phyloP scores from a whole-genome alignment of 2,888 invertebrate genomes.

The Thereva unica region DNA sequence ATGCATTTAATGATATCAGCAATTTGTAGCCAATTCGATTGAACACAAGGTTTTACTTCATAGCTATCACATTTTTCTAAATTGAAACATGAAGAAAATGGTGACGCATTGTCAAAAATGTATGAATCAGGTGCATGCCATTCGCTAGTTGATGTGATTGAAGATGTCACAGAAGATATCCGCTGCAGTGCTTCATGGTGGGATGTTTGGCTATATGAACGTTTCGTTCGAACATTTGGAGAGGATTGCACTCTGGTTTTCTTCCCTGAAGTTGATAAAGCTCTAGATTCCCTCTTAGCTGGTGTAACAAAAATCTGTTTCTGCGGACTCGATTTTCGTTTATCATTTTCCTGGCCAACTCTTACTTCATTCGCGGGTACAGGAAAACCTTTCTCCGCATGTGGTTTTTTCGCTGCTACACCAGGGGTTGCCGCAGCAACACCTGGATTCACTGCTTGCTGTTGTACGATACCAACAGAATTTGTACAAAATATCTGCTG shows the following conservation, averaged over 20 bases:
- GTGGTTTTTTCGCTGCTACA: constrained; percentile 1
- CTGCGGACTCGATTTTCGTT: constrained; percentile 15
- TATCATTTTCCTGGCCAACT: not conserved
- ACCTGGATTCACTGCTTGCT: constrained; percentile 3
- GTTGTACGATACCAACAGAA: constrained; percentile 15
- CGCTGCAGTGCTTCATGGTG: constrained; percentile 65
- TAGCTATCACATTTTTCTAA: constrained; percentile 38
- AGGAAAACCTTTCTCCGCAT: not conserved
- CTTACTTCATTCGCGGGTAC: not conserved
- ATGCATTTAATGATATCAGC: constrained; percentile 44
- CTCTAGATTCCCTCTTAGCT: constrained; percentile 43
- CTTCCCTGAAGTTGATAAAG: constrained; percentile 39
- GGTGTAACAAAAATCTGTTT: constrained; percentile 36
- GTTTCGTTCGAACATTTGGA: constrained; percentile 34
- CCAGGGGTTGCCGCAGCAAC: not conserved
- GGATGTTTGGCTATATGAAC: constrained; percentile 47
- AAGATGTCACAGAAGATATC: constrained; percentile 60
- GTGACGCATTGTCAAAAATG: constrained; percentile 57
- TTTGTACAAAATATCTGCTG: constrained; percentile 2
- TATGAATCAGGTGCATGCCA: constrained; percentile 63
- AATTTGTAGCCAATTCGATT: constrained; percentile 52
- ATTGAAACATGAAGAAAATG: constrained; percentile 40
- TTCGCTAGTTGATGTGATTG: constrained; percentile 41
- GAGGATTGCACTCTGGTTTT: constrained; percentile 29
- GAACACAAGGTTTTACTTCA: constrained; percentile 50